Percentiles rank a stretch among this genome's conserved stretches.
phyloP scores from a whole-genome alignment of 2,888 invertebrate genomes.

The Lapara coniferarum region DNA sequence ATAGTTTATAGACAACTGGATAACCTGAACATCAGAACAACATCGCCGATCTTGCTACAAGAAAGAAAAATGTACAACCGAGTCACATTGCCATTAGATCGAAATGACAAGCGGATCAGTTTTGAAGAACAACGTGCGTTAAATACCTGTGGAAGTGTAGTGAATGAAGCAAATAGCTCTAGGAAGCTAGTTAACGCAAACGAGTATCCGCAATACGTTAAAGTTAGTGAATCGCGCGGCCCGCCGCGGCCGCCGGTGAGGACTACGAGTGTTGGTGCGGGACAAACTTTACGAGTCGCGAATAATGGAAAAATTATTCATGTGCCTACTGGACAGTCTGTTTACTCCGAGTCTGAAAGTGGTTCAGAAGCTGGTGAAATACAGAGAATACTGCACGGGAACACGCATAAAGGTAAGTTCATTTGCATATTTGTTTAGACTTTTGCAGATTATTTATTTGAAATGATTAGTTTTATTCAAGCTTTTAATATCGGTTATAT shows the following conservation, averaged over 20 bases:
- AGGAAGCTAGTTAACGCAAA: slow-evolving; percentile 38
- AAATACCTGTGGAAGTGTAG: slow-evolving; percentile 9
- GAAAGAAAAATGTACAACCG: slow-evolving; percentile 50
- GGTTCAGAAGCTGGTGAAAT: slow-evolving; percentile 89
- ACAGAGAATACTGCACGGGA: slow-evolving; percentile 83
- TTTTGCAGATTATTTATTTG: background rate
- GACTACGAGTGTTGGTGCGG: slow-evolving; percentile 63
- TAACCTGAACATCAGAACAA: slow-evolving; percentile 46
- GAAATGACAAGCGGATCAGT: slow-evolving; percentile 62
- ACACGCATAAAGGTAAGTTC: slow-evolving; percentile 53
- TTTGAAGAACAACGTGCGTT: slow-evolving; percentile 52
- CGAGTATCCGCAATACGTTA: slow-evolving; percentile 38
- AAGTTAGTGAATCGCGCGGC: slow-evolving; percentile 40
- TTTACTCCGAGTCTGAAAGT: slow-evolving; percentile 86
- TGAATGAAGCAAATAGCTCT: slow-evolving; percentile 32
- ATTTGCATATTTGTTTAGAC: background rate
- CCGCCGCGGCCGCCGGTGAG: slow-evolving; percentile 69
- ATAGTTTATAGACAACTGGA: slow-evolving; percentile 64
- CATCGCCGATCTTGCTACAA: slow-evolving; percentile 40
- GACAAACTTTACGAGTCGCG: slow-evolving; percentile 44
- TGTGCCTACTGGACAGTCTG: slow-evolving; percentile 45
- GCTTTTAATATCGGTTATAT: background rate
- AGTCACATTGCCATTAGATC: slow-evolving; percentile 45
- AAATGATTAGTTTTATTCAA: too few relatives aligned
- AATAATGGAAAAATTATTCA: slow-evolving; percentile 48